Conservation (phyloP, 2,888 invertebrate species). For the Hesperia comma region DNA sequence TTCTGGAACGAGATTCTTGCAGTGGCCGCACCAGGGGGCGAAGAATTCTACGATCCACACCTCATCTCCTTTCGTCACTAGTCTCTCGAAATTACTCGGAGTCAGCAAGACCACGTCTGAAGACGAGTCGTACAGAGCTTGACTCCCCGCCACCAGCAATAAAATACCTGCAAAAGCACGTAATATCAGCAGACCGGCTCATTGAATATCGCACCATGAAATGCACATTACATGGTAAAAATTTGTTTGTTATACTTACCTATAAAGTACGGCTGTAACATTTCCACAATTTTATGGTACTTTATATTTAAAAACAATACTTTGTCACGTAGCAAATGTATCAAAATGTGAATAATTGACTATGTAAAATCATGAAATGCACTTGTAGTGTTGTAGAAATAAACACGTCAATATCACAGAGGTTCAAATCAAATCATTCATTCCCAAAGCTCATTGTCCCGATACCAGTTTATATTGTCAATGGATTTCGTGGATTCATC, state of each 20-base stretch:
- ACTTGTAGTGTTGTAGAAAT: constrained; percentile 39
- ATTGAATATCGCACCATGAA: constrained; percentile 45
- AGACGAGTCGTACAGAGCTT: constrained; percentile 86
- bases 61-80: constrained; percentile 92
- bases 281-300: constrained; percentile 56
- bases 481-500: constrained; percentile 72
- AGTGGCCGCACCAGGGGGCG: constrained; percentile 98
- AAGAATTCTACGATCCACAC: constrained; percentile 98
- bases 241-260: constrained; percentile 71
- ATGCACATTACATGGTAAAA: constrained; percentile 53
- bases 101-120: constrained; percentile 94
- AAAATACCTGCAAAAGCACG: constrained; percentile 66
- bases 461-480: constrained; percentile 60
- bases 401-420: constrained; percentile 68
- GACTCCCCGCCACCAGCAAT: constrained; percentile 63
- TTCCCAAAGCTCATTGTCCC: constrained; percentile 51
- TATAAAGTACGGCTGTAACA: constrained; percentile 63
- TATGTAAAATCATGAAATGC: neutral
- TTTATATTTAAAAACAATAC: constrained; percentile 46
- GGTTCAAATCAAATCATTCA: constrained; percentile 27
- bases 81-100: constrained; percentile 92
- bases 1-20: constrained; percentile 95
- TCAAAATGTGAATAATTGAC: neutral
- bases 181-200: constrained; percentile 51
- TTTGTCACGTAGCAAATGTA: neutral